Conservation (phyloP, 2,888 invertebrate genomes). For the Tromatobia lineatoria region DNA sequence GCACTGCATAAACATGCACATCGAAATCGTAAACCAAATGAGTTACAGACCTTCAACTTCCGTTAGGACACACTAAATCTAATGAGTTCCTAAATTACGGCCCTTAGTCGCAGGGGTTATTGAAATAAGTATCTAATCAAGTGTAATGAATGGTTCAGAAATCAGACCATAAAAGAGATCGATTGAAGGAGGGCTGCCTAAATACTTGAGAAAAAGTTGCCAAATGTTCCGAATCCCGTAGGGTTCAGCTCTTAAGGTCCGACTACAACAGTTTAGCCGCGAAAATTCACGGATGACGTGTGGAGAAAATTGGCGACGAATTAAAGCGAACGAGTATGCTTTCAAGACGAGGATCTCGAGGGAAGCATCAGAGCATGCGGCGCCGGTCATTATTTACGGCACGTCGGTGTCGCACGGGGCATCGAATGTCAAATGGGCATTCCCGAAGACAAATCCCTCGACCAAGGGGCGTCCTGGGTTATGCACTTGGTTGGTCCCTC, state of each 20-base stretch:
- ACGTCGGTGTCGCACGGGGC: conserved; percentile 75
- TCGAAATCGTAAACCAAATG: no score
- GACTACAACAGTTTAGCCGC: conserved; percentile 8
- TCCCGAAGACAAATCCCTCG: conserved; percentile 80
- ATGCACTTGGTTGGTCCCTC: conserved; percentile 43
- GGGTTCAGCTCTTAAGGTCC: neutral
- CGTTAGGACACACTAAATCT: no score
- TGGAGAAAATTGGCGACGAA: conserved; percentile 71
- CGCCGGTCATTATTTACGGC: conserved; percentile 70
- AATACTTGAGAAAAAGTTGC: neutral
- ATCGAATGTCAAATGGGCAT: conserved; percentile 81
- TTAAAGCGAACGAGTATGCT: conserved; percentile 65
- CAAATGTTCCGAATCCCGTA: neutral
- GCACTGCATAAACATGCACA: no score
- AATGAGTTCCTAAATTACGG: no score
- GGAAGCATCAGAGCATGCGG: conserved; percentile 59
- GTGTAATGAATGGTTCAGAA: neutral
- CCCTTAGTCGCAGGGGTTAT: no score
- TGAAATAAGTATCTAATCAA: neutral
- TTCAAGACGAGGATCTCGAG: conserved; percentile 7
- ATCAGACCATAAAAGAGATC: neutral
- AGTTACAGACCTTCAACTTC: no score
- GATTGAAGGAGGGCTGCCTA: neutral
- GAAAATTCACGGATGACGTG: conserved; percentile 59
- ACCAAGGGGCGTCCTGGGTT: conserved; percentile 41